These are phyloP conservation scores for Holothuria scabra DNA, from an alignment of 53 echinoderm and acorn worm genomes.

Conservation along the genomic window DNA sequence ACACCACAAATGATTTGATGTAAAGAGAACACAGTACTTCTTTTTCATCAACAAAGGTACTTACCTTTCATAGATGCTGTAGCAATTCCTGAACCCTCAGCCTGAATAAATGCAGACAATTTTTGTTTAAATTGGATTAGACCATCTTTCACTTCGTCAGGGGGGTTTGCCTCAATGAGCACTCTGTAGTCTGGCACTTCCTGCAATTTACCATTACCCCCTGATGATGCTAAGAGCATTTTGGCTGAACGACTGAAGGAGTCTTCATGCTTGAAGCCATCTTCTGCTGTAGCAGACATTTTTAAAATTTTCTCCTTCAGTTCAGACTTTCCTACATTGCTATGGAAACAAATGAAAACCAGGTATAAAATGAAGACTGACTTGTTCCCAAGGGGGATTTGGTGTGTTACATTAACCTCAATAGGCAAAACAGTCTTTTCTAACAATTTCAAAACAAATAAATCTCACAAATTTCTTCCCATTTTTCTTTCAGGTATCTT, in stretches of 20 bases:
- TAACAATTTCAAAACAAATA: too few relatives aligned
- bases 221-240: slow-evolving; percentile 71
- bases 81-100: slow-evolving; percentile 16
- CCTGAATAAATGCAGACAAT: slow-evolving; percentile 4
- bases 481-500: too few relatives aligned
- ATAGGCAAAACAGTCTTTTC: too few relatives aligned
- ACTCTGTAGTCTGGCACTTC: not conserved
- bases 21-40: too few relatives aligned
- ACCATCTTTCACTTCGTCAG: slow-evolving; percentile 1
- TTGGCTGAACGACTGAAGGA: slow-evolving; percentile 76
- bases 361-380: too few relatives aligned
- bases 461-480: too few relatives aligned
- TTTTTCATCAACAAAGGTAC: too few relatives aligned
- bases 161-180: not conserved
- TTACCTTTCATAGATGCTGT: slow-evolving; percentile 18
- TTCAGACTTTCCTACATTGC: slow-evolving; percentile 47
- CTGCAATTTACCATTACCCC: not conserved
- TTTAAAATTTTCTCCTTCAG: slow-evolving; percentile 73
- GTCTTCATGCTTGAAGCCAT: slow-evolving; percentile 57
- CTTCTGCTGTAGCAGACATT: slow-evolving; percentile 75
- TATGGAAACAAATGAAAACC: slow-evolving; percentile 11
- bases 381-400: too few relatives aligned
- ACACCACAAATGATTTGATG: not conserved
- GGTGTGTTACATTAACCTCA: too few relatives aligned
- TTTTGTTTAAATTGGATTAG: slow-evolving; percentile 8